Evolutionary conservation across 2,113 vertebrate genomes (phyloP).

Genomic region (Toxostoma redivivum): DNA sequence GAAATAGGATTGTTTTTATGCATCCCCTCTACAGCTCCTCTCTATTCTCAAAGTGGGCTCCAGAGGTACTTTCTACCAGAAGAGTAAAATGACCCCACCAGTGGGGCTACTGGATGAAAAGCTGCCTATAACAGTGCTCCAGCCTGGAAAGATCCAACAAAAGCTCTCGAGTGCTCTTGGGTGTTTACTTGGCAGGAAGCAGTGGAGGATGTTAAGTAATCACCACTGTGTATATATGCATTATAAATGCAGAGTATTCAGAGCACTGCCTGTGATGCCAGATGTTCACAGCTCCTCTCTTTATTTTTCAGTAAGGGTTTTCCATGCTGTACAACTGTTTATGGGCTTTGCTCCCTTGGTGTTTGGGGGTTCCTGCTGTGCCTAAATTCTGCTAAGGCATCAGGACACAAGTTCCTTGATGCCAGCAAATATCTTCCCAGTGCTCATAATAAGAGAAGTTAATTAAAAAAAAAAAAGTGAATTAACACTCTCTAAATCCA

Average conservation of each 20-base stretch:
- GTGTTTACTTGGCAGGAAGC: conserved; percentile 7
- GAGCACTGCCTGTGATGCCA: not conserved
- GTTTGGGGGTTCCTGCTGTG: not conserved
- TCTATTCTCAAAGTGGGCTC: not conserved
- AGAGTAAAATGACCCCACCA: not conserved
- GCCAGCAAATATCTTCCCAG: not conserved
- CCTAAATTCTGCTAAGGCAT: not conserved
- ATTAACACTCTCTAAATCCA: not conserved
- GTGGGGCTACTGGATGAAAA: not conserved
- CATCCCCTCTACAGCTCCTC: not conserved
- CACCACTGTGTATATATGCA: not conserved
- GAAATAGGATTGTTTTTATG: not conserved
- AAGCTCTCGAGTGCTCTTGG: not conserved
- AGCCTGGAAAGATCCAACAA: not conserved
- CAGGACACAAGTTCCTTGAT: not conserved
- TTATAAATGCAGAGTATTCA: not conserved
- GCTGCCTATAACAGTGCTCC: not conserved
- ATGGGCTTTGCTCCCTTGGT: not conserved
- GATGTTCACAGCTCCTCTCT: not conserved
- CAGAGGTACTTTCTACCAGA: not conserved
- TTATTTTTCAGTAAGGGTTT: conserved; percentile 9
- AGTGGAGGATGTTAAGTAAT: not conserved
- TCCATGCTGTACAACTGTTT: not conserved
- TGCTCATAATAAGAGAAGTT: not conserved
- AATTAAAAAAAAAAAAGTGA: not conserved